Percentiles rank a stretch among this genome's conserved stretches.
Conservation (phyloP, 2,797 vertebrate genomes). For the Peromyscus nudipes region DNA sequence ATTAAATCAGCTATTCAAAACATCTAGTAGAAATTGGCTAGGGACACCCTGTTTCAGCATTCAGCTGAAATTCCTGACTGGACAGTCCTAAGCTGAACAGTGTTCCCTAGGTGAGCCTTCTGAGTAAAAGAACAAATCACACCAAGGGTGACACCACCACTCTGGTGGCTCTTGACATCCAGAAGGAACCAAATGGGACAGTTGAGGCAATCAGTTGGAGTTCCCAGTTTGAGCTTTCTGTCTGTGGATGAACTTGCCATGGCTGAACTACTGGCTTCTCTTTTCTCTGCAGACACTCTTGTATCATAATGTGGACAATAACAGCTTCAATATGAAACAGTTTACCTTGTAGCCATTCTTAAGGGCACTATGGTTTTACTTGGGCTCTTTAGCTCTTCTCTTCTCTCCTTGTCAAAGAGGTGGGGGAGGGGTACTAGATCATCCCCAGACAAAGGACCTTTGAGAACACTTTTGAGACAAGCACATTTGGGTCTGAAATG, state of each 20-base stretch:
- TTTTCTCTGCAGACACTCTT: not conserved
- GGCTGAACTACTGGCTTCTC: not conserved
- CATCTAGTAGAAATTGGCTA: not conserved
- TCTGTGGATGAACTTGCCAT: not conserved
- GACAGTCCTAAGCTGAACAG: not conserved
- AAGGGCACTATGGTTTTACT: not conserved
- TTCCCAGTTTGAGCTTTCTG: not conserved
- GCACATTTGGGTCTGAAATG: not conserved
- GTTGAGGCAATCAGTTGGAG: not conserved
- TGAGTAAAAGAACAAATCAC: not conserved
- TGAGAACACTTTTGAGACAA: not conserved
- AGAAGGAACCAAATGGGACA: not conserved
- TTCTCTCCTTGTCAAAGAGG: not conserved
- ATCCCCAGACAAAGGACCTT: not conserved
- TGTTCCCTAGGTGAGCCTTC: not conserved
- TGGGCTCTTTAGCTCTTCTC: not conserved
- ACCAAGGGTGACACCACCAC: not conserved
- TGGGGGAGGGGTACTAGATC: not conserved
- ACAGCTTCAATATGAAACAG: not conserved
- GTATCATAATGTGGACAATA: not conserved
- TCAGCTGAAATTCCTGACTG: not conserved
- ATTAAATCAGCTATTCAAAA: not conserved
- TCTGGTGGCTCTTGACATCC: not conserved
- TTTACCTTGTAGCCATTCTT: not conserved
- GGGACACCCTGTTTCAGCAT: not conserved